Percentiles rank a stretch among this genome's conserved stretches.
These are phyloP conservation scores for Hassar affinis DNA, from an alignment of 2,113 vertebrate species.

Conservation along the genomic window DNA sequence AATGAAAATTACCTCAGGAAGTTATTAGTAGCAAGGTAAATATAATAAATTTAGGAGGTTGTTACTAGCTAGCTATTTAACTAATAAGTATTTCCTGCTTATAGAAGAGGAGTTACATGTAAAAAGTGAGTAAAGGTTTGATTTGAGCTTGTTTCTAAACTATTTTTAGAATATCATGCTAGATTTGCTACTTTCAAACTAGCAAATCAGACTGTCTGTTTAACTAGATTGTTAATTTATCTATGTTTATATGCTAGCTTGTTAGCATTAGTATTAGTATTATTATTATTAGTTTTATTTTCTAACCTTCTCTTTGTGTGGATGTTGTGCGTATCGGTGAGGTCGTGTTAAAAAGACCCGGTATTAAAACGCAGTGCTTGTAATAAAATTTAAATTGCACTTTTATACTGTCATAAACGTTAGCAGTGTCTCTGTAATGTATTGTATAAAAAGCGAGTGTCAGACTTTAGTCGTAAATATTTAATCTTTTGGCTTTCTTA, in stretches of 20 bases:
- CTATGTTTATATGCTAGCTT: too few relatives aligned
- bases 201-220: background rate
- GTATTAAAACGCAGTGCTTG: background rate
- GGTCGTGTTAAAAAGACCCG: background rate
- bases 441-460: conserved; percentile 1
- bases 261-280: too few relatives aligned
- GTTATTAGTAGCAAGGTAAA: background rate
- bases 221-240: background rate
- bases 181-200: too few relatives aligned
- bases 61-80: background rate
- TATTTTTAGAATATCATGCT: too few relatives aligned
- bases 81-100: too few relatives aligned
- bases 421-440: background rate
- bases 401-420: background rate
- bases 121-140: too few relatives aligned
- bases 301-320: too few relatives aligned
- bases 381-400: background rate
- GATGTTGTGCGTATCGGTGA: background rate
- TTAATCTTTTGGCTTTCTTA: conserved; percentile 8
- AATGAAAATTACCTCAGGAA: background rate
- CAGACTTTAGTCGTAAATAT: conserved; percentile 7
- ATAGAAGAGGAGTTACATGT: too few relatives aligned
- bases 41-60: too few relatives aligned
- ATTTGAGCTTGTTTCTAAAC: too few relatives aligned
- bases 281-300: too few relatives aligned